Evolutionary conservation across 2,797 vertebrate species (phyloP).

Genomic region (Distichodus sexfasciatus): DNA sequence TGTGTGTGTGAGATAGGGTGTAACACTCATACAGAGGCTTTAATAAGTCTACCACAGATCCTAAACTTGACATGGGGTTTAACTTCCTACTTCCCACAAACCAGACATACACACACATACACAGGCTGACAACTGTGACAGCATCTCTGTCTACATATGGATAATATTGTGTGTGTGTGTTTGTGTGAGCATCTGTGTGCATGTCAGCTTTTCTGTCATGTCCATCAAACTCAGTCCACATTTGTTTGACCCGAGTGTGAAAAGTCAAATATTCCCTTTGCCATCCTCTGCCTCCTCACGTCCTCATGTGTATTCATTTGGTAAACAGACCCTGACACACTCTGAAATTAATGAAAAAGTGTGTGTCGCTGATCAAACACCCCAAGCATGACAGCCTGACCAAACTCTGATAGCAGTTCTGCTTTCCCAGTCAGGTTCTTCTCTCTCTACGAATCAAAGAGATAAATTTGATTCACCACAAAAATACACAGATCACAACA

Average conservation of each 20-base stretch:
- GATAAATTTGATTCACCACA: neutral
- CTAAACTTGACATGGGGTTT: no score
- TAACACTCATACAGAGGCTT: no score
- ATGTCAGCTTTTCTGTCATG: constrained; percentile 21
- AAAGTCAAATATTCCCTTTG: constrained; percentile 35
- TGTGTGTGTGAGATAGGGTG: no score
- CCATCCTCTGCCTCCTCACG: constrained; percentile 22
- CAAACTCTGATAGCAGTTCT: constrained; percentile 22
- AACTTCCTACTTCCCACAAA: no score
- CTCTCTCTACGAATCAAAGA: neutral
- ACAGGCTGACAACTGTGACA: neutral
- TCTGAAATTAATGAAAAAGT: constrained; percentile 35
- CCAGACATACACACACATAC: constrained; percentile 23
- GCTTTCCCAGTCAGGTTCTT: neutral
- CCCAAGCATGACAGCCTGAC: constrained; percentile 17
- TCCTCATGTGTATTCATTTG: constrained; percentile 23
- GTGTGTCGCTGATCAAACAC: constrained; percentile 10
- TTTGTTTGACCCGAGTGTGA: constrained; percentile 14
- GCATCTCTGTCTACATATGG: constrained; percentile 1
- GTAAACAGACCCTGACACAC: constrained; percentile 40
- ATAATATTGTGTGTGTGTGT: constrained; percentile 6
- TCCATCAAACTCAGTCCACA: constrained; percentile 6
- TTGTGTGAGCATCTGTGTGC: constrained; percentile 20
- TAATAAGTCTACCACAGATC: no score
- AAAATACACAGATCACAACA: no score